phyloP scores from a whole-genome alignment of 2,888 invertebrate genomes.

The Drosophila austrosaltans region DNA sequence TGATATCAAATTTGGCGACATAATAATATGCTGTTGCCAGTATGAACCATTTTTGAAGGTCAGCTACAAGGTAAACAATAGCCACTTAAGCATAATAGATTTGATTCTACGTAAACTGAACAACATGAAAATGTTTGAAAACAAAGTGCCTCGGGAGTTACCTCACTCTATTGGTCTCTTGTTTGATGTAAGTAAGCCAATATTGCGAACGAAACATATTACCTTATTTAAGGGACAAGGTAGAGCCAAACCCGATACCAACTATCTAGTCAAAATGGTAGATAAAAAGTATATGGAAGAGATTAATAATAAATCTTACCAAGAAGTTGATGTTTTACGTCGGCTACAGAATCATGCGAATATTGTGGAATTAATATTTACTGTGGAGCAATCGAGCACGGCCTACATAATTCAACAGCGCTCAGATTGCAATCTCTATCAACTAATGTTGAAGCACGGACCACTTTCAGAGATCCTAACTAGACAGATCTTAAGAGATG shows the following conservation, averaged over 20 bases:
- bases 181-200: constrained; percentile 2
- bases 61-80: constrained; percentile 26
- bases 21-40: constrained; percentile 42
- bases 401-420: constrained; percentile 31
- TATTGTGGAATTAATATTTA: constrained; percentile 40
- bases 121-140: no score
- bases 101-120: not conserved
- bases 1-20: constrained; percentile 33
- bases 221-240: constrained; percentile 26
- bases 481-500: constrained; percentile 17
- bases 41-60: constrained; percentile 31
- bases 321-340: constrained; percentile 36
- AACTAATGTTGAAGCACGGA: not conserved
- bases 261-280: constrained; percentile 37
- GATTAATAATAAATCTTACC: not conserved
- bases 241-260: not conserved
- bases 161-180: constrained; percentile 20
- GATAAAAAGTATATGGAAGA: constrained; percentile 14
- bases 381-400: constrained; percentile 29
- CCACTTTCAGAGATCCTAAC: constrained; percentile 14
- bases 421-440: constrained; percentile 26
- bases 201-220: not conserved
- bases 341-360: constrained; percentile 38
- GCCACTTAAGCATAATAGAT: constrained; percentile 19
- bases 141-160: not conserved